Evolutionary conservation across 2,797 vertebrate species (phyloP), one percentile per base, ranked within the genome.

Genomic region (Lagorchestes hirsutus): DNA sequence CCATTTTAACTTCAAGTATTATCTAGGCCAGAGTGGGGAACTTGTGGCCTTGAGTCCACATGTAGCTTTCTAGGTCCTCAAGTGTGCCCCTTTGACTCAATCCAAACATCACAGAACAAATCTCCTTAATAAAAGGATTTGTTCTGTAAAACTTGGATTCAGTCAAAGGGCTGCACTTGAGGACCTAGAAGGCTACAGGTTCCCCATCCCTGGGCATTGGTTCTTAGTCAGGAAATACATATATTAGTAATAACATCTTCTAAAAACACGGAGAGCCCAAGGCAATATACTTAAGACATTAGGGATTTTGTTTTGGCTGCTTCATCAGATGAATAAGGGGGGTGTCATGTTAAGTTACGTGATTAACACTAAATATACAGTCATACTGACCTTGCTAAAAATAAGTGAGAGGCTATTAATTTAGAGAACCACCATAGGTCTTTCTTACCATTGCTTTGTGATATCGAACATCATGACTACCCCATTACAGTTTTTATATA

Each of bases 391-490:
- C 96, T 91, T 34, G 31, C 54, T 29, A 90, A 54, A 94, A 57
- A 58, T 24, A 56, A 57, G 13, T 0, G 1, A 91, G 90, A 92
- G 54, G 52, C 54, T 29, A 0, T 0, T 0, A n/a, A 90, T 1
- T 3, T 3, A 0, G 3, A 40, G 52, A 2, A 4, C 46, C 67
- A 40, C 24, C 40, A 50, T 46, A 87, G 40, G 24, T 67, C n/a
- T 46, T 18, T 59, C 98, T 99, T 98, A 99, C 99, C 99, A 99
- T 98, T 99, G 99, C 97, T 99, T 99, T 98, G 99, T 99, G 97
- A 99, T 99, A 98, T 99, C 99, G 94, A 99, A 99, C 99, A 99
- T 99, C 99, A 99, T 99, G 98, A 99, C 99, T 52, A 99, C 99
- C 0, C 99, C 99, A 0, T 99, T 99, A 97, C 99, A 99, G 98